Evolutionary conservation across 2,113 vertebrate genomes (phyloP), one percentile per base, ranked within the genome.

Genomic region (Pteruthius melanotis): DNA sequence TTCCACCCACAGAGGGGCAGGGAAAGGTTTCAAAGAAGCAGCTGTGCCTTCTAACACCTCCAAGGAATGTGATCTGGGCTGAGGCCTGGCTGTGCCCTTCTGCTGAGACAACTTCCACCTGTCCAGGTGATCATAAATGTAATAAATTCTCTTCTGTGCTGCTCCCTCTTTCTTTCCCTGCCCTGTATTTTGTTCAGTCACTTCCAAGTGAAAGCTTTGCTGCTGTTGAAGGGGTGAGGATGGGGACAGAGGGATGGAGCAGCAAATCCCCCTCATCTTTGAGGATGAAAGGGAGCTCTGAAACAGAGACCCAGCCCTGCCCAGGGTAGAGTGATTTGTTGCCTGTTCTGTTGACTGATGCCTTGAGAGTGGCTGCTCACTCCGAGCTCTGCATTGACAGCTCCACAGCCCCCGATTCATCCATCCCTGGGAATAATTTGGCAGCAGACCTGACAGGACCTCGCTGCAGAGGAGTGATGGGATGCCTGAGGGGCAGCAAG

Each of bases 161-260:
- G 26, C 26, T 64, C 11, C 1, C 14, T 10, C 57, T 30, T 33
- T 45, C 42, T 86, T 35, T 35, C 50, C 33, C 35, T 50, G 13
- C 28, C 2, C 3, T 8, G 7, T 9, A 0, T 44, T 64, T 33
- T 23, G 8, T 13, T 79, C 47, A 15, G 53, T 7, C 22, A 1
- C 21, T 40, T 33, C 18, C 14, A 18, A 27, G 39, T 3, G 56
- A 57, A 87, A 52, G 20, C 21, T 50, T 39, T 40, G 28, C 37
- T 40, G 23, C 6, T 52, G 10, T 1, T 26, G 31, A 33, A 30
- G 9, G 31, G 30, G 4, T 26, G 68, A 24, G 45, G 23, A 0
- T 40, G 83, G 28, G 60, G 44, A n/a, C 2, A 20, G 13, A 74
- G 37, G 54, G n/a, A 19, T 26, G 77, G 19, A 83, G 18, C 71